phyloP scores from a whole-genome alignment of 2,113 vertebrate genomes.

The Corapipo altera region DNA sequence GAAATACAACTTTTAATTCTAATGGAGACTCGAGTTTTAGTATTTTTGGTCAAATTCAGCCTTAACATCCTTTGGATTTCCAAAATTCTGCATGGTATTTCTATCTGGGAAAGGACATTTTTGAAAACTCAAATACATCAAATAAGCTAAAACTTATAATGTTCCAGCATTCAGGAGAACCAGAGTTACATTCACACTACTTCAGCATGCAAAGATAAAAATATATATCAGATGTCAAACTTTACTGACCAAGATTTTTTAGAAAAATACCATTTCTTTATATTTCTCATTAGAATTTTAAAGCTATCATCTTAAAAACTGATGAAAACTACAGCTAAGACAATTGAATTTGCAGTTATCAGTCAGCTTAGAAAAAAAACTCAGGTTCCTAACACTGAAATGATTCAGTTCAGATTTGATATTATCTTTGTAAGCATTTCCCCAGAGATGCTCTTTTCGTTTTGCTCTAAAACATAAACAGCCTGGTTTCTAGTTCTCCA shows the following conservation, averaged over 20 bases:
- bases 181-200: not conserved
- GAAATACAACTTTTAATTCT: not conserved
- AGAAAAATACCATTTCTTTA: not conserved
- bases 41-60: not conserved
- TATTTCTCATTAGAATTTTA: not conserved
- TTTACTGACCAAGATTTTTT: not conserved
- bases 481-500: not conserved
- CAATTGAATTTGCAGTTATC: not conserved
- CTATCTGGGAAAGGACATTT: not conserved
- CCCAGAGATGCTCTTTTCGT: not conserved
- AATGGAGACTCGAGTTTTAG: not conserved
- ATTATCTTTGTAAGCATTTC: not conserved
- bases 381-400: not conserved
- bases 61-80: not conserved
- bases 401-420: not conserved
- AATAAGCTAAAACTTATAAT: not conserved
- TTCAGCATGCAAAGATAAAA: not conserved
- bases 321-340: not conserved
- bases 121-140: not conserved
- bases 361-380: not conserved
- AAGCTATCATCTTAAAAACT: not conserved
- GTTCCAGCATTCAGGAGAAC: not conserved
- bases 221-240: not conserved
- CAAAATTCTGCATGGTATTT: not conserved
- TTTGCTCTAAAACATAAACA: not conserved